Base-by-base conservation (phyloP, 2,888 invertebrate species). In the Ectemnius lituratus region DNA sequence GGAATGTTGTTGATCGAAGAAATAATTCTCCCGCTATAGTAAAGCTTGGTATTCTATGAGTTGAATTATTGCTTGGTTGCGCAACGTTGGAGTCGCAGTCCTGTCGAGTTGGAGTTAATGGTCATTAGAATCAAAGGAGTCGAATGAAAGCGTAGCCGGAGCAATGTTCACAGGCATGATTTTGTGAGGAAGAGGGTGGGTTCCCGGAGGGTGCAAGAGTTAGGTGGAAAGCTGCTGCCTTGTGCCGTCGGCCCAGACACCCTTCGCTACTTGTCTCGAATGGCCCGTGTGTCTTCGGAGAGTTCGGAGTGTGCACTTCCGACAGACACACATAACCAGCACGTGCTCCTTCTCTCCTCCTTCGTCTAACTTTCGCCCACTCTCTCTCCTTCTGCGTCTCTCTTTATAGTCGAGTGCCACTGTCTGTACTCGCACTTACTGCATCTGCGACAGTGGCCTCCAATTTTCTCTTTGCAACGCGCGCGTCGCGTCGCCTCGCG, bases 181-280 rank as follows among this genome's bases (percentile, higher is more conserved):
- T 20, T 28, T 52, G 13, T 8, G 20, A 46, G 23, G 58, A 63
- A 37, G 37, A 37, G 37, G 37, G 11, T 37, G 37, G 37, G 11
- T 37, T 37, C 6, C 8, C 37, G 8, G 37, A 37, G 37, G 37
- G 37, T 37, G 37, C 8, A 37, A 6, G 23, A 23, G 23, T 23
- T 23, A 23, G 23, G 23, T 23, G 23, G 23, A 23, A 23, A 23
- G 2, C n/a, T 63, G 80, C 86, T 81, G 79, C 87, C 86, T 23
- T 86, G 84, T 86, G 75, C 66, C 85, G 84, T 86, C 86, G 86
- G 70, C 80, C 84, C 87, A 87, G 88, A 87, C 87, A 87, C 86
- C 88, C 87, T 87, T 86, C 84, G 82, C 76, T 78, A 70, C 73
- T 73, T 66, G 72, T 74, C 73, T 16, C n/a, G 75, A 59, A 75